These are phyloP conservation scores for Jaculus jaculus DNA, from an alignment of 2,113 vertebrate species.

Conservation along the genomic window DNA sequence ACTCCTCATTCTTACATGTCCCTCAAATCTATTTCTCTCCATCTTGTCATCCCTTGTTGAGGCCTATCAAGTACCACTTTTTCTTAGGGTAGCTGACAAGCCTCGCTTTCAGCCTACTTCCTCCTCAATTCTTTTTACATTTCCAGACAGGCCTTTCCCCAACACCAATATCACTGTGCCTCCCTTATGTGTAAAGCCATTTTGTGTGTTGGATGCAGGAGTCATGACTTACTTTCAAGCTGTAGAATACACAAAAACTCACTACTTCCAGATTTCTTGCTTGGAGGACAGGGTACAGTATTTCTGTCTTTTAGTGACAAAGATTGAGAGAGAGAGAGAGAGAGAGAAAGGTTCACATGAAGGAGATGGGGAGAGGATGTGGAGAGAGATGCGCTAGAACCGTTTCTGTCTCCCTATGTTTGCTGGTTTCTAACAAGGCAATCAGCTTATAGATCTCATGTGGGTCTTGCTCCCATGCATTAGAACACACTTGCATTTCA, in stretches of 20 bases:
- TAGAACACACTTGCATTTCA: conserved; percentile 10
- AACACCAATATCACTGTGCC: background rate
- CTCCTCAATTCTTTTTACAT: background rate
- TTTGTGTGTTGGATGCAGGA: background rate
- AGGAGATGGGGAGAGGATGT: background rate
- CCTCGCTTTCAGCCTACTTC: background rate
- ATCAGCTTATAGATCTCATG: conserved; percentile 61
- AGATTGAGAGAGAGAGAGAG: background rate
- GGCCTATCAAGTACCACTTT: background rate
- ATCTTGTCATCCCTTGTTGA: background rate
- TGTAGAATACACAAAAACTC: background rate
- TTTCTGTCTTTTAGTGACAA: background rate
- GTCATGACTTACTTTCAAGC: conserved; percentile 2
- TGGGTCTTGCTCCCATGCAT: conserved; percentile 17
- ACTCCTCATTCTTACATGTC: background rate
- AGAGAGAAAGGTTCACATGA: background rate
- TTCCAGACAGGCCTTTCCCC: conserved; percentile 1
- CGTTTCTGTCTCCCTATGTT: background rate
- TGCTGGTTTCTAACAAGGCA: conserved; percentile 13
- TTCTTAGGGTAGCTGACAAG: background rate
- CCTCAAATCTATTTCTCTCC: background rate
- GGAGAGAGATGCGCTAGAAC: background rate
- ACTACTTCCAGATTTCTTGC: background rate
- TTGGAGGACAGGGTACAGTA: background rate
- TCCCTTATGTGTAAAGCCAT: background rate